Base-by-base conservation (phyloP, 2,113 vertebrate species). In the Sceloporus undulatus region DNA sequence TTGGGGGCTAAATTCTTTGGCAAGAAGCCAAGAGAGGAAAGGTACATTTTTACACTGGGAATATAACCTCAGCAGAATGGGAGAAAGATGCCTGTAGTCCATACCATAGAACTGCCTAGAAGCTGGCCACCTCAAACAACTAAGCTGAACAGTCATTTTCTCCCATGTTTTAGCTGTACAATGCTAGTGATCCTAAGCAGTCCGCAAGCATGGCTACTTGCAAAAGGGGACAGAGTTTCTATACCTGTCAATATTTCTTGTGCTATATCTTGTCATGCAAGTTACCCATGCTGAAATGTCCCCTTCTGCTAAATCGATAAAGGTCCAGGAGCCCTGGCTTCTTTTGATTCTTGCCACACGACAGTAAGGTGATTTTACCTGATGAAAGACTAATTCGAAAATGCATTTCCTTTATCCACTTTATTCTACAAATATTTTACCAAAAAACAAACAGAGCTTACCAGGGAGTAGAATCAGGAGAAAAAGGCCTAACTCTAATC, bases 1-100 rank as follows among this genome's bases (percentile, higher is more conserved):
- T 82, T 78, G 90, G 91, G 92, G 93, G 93, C 93, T 94, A 91
- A 91, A 91, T 85, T 23, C 83, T 80, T 84, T 95, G 94, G 90
- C 79, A 0, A 0, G 9, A 0, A 0, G 89, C 93, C 92, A 87
- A n/a, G 29, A 81, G 73, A 85, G 85, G 89, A 93, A 89, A 77
- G n/a, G 52, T 94, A 9, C 75, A 71, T 65, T 85, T 91, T 90
- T 87, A 76, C 92, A 88, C 80, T 52, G 83, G 87, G 78, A 91
- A 56, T 65, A 92, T 89, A 90, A 91, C 84, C 85, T 52, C 0
- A 0, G 8, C 9, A 84, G 84, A 91, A 80, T 89, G 85, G 11
- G 18, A 82, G 79, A 79, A 29, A 90, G 89, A 87, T 92, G 82
- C 21, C 82, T 75, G 79, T 92, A 87, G 2, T 74, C 48, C 78